phyloP scores from a whole-genome alignment of 2,888 invertebrate genomes.

The Xylota segnis region DNA sequence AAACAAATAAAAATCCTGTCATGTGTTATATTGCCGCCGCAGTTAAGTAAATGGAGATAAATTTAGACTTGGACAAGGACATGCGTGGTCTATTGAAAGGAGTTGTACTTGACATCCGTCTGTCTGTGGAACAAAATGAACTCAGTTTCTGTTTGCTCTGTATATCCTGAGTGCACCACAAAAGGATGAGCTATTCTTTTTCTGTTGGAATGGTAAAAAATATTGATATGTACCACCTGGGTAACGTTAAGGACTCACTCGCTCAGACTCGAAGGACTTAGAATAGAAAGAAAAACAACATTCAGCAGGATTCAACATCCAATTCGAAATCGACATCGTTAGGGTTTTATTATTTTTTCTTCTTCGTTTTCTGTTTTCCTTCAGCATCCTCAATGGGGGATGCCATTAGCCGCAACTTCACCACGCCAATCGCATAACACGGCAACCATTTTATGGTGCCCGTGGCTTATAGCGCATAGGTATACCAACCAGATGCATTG shows the following conservation, averaged over 20 bases:
- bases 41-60: slow-evolving; percentile 55
- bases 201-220: slow-evolving; percentile 1
- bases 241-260: background rate
- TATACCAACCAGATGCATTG: slow-evolving; percentile 32
- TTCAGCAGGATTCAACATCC: slow-evolving; percentile 28
- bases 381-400: slow-evolving; percentile 37
- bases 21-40: slow-evolving; percentile 53
- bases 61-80: slow-evolving; percentile 26
- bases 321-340: slow-evolving; percentile 49
- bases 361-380: slow-evolving; percentile 32
- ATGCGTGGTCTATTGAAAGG: background rate
- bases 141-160: background rate
- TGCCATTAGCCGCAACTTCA: slow-evolving; percentile 60
- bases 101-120: background rate
- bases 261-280: background rate
- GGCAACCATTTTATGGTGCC: slow-evolving; percentile 30
- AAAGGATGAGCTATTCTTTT: background rate
- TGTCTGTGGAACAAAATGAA: background rate
- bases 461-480: background rate
- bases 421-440: slow-evolving; percentile 44
- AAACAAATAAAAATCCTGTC: slow-evolving; percentile 57
- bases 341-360: slow-evolving; percentile 37
- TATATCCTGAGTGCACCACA: slow-evolving; percentile 8
- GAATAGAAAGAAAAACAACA: slow-evolving; percentile 11
- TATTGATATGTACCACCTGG: slow-evolving; percentile 24